Evolutionary conservation across 1,140 invertebrate species (phyloP), one percentile per base, ranked within the genome.

Genomic region (Pemphigus obesinymphae): DNA sequence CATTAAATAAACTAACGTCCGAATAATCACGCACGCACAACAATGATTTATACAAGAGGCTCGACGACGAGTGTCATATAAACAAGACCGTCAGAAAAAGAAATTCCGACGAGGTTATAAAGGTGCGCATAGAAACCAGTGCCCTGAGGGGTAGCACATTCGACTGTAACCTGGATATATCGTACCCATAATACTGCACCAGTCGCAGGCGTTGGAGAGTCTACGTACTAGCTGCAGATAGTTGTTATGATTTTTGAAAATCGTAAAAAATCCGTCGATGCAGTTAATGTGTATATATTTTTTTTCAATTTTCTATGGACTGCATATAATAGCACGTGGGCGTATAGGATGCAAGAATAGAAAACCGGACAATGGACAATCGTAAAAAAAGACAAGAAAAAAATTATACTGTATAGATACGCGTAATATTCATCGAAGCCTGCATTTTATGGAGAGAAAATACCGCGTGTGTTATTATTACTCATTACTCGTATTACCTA

Each of bases 31-130:
- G 87, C 61, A 45, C 75, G 86, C 85, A 45, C 48, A 72, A 55
- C 26, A 63, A 82, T 45, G 70, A 72, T 55, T 82, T 75, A 53
- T 66, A 75, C 61, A 63, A 82, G 43, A 82, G 45, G 84, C 87
- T 88, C 86, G 48, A 86, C 86, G 55, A 88, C 86, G 83, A 87
- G 88, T n/a, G 89, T 88, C 81, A 45, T 50, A 72, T 73, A 58
- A 48, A 61, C 34, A 20, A 70, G n/a, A 55, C 43, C 50, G 26
- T 26, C 15, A 6, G 80, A 78, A 37, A 73, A 34, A 45, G 45
- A 43, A 66, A 72, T 75, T 48, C 72, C 31, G 23, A 48, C 43
- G 55, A 83, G 76, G 66, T 61, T 61, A 75, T 75, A 61, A 61
- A 82, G 53, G 70, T 75, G 45, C 68, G 31, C 3, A 20, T 55